Percentiles rank a stretch among this genome's conserved stretches.
These are phyloP conservation scores for Stomatorhinus ivindoensis DNA, from an alignment of 2,113 vertebrate genomes.

Conservation along the genomic window DNA sequence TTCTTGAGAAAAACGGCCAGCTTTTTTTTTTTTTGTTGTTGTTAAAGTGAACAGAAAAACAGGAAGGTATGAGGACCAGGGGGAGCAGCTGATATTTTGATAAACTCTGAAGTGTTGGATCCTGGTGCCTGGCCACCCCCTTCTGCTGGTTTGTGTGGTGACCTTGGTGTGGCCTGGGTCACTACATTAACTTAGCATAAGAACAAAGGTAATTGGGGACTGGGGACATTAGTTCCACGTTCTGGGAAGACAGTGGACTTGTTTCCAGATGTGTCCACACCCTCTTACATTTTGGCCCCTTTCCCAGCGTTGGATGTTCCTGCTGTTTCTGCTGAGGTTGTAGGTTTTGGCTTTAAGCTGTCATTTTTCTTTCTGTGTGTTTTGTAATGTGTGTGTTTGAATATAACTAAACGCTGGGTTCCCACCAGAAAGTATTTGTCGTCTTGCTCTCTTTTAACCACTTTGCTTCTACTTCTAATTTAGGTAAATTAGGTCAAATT, in stretches of 20 bases:
- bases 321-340: background rate
- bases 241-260: background rate
- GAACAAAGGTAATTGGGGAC: background rate
- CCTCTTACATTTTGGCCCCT: background rate
- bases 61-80: background rate
- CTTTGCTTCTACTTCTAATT: background rate
- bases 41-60: background rate
- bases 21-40: background rate
- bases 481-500: background rate
- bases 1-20: background rate
- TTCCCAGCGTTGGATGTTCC: background rate
- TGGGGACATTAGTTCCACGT: background rate
- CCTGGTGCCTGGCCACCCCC: background rate
- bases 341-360: background rate
- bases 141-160: background rate
- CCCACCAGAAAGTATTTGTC: background rate
- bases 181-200: background rate
- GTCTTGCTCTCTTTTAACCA: background rate
- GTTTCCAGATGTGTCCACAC: constrained; percentile 3
- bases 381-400: background rate
- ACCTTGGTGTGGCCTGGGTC: background rate
- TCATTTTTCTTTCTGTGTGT: background rate
- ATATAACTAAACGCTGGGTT: background rate
- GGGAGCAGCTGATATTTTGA: background rate
- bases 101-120: background rate